These are phyloP conservation scores for Arion vulgaris DNA, from an alignment of 1,140 invertebrate species.

Conservation along the genomic window DNA sequence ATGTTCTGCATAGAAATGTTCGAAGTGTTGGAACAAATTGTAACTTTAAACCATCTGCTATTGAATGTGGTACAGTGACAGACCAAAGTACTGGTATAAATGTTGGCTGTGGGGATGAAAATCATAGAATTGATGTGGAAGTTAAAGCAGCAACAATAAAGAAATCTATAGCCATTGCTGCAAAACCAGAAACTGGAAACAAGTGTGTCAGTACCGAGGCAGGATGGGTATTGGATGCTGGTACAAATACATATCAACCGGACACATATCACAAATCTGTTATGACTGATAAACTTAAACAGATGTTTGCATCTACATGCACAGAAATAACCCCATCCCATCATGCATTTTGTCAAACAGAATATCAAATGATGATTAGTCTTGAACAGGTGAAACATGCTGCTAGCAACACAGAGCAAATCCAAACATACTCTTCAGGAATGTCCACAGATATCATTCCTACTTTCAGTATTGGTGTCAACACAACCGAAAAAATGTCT, in stretches of 20 bases:
- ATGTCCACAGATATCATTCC: conserved; percentile 47
- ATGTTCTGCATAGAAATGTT: conserved; percentile 65
- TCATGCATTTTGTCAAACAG: conserved; percentile 55
- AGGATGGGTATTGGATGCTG: conserved; percentile 62
- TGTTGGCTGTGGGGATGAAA: conserved; percentile 59
- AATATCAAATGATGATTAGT: conserved; percentile 58
- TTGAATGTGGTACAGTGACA: conserved; percentile 48
- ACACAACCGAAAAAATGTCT: conserved; percentile 29
- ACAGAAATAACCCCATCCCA: conserved; percentile 56
- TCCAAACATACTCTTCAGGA: conserved; percentile 45
- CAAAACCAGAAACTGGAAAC: conserved; percentile 57
- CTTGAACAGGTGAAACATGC: conserved; percentile 59
- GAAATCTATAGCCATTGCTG: conserved; percentile 59
- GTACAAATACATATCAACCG: conserved; percentile 61
- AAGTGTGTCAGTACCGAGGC: conserved; percentile 60
- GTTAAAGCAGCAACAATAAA: conserved; percentile 52
- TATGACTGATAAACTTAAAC: conserved; percentile 62
- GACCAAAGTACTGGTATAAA: conserved; percentile 48
- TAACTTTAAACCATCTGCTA: conserved; percentile 50
- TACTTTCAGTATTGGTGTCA: conserved; percentile 35
- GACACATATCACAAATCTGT: conserved; percentile 63
- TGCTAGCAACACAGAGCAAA: conserved; percentile 60
- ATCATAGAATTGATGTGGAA: conserved; percentile 62
- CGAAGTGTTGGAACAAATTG: conserved; percentile 63
- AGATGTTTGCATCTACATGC: conserved; percentile 56